These are phyloP conservation scores for Aphodius granarius DNA, from an alignment of 2,888 invertebrate genomes.

Conservation along the genomic window DNA sequence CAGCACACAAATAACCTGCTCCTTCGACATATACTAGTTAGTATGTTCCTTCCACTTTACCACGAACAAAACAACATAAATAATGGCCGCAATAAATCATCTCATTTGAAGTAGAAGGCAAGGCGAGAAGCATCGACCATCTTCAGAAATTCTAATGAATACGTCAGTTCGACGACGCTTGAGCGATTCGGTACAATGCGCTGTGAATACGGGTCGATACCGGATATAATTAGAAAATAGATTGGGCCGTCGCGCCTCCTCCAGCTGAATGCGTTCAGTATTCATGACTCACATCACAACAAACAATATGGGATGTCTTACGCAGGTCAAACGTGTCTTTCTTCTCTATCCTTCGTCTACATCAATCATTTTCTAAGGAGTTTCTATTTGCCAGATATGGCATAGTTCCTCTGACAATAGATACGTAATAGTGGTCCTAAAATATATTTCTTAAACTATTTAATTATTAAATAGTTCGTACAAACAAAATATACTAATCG, in stretches of 20 bases:
- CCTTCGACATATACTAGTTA: neutral
- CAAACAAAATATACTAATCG: too few species aligned
- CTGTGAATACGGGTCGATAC: constrained; percentile 1
- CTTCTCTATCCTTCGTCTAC: neutral
- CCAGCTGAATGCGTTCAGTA: neutral
- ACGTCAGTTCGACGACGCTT: neutral
- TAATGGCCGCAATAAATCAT: neutral
- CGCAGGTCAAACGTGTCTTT: constrained; percentile 9
- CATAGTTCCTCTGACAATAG: neutral
- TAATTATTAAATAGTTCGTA: too few species aligned
- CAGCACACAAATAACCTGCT: too few species aligned
- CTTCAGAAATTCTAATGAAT: neutral
- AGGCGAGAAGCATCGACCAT: neutral
- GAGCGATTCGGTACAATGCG: neutral
- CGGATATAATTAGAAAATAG: constrained; percentile 10
- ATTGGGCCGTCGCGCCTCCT: constrained; percentile 6
- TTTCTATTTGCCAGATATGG: neutral
- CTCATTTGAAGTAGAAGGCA: neutral
- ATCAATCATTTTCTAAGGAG: constrained; percentile 5
- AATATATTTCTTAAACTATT: too few species aligned
- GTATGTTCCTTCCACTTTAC: neutral
- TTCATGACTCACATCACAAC: constrained; percentile 8
- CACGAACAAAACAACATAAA: neutral
- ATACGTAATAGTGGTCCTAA: neutral
- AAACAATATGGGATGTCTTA: constrained; percentile 9